These are phyloP conservation scores for Eulemur macaco DNA, from an alignment of 2,113 vertebrate species.

Conservation along the genomic window DNA sequence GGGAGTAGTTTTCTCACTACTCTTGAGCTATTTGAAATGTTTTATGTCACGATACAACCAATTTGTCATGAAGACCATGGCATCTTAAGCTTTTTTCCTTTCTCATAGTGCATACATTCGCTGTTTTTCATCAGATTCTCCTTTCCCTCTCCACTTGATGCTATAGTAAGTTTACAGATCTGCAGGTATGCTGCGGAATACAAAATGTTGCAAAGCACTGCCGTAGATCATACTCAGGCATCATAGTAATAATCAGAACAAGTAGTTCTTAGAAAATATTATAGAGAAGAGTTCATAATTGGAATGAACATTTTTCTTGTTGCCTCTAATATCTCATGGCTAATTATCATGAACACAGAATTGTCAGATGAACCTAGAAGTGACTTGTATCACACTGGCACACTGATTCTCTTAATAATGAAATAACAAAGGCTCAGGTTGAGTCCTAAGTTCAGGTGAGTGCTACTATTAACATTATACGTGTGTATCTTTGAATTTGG, in stretches of 20 bases:
- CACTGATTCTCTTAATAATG: conserved; percentile 26
- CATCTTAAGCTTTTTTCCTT: neutral
- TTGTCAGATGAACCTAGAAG: conserved; percentile 53
- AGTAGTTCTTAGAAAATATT: conserved; percentile 61
- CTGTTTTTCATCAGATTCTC: conserved; percentile 24
- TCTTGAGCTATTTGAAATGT: conserved; percentile 34
- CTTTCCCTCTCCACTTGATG: conserved; percentile 36
- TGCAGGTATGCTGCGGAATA: conserved; percentile 50
- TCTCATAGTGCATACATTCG: neutral
- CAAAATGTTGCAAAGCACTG: neutral
- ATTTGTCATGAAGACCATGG: conserved; percentile 28
- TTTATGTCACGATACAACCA: neutral
- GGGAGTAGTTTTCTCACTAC: conserved; percentile 72
- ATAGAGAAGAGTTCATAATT: conserved; percentile 56
- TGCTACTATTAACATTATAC: neutral
- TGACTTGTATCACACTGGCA: neutral
- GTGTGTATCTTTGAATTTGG: neutral
- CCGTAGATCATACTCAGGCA: conserved; percentile 18
- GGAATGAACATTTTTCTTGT: conserved; percentile 59
- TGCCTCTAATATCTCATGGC: conserved; percentile 29
- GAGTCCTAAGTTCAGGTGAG: conserved; percentile 19
- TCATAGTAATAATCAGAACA: conserved; percentile 63
- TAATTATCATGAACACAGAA: conserved; percentile 65
- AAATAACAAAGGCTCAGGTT: conserved; percentile 30
- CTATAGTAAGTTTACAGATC: neutral